These are phyloP conservation scores for Suillia variegata DNA, from an alignment of 2,888 invertebrate species.

Conservation along the genomic window DNA sequence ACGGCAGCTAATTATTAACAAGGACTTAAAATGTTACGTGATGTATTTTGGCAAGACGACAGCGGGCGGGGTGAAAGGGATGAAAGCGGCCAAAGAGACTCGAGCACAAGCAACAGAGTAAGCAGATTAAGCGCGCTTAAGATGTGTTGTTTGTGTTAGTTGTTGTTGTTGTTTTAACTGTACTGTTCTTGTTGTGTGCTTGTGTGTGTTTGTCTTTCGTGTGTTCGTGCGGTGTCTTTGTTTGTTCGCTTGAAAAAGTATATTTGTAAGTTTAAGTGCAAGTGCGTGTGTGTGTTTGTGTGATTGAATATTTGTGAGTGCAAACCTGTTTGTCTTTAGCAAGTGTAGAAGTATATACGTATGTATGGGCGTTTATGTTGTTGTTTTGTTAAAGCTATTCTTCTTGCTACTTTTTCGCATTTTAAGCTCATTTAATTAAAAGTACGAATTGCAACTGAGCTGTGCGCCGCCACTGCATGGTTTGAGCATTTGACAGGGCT, in stretches of 20 bases:
- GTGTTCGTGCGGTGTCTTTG: not conserved
- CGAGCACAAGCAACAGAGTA: not conserved
- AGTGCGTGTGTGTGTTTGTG: too few species aligned
- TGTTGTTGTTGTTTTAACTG: too few species aligned
- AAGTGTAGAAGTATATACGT: not conserved
- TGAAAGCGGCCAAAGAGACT: not conserved
- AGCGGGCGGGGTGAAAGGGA: not conserved
- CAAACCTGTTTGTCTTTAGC: not conserved
- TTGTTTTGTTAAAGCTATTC: not conserved
- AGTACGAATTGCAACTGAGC: not conserved
- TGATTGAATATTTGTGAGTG: not conserved
- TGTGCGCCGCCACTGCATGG: too few species aligned
- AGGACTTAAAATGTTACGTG: slow-evolving; percentile 38
- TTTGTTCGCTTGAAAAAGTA: too few species aligned
- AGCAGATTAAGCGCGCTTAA: not conserved
- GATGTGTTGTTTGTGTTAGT: not conserved
- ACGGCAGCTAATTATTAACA: slow-evolving; percentile 40
- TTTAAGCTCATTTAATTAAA: slow-evolving; percentile 1
- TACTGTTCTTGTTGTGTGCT: too few species aligned
- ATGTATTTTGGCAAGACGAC: slow-evolving; percentile 26
- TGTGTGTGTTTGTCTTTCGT: not conserved
- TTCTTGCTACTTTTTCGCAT: not conserved
- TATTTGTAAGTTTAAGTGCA: too few species aligned
- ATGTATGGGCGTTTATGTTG: too few species aligned
- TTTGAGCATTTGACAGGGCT: too few species aligned